phyloP scores from a whole-genome alignment of 2,113 vertebrate genomes.

The Cryptotis parvus region DNA sequence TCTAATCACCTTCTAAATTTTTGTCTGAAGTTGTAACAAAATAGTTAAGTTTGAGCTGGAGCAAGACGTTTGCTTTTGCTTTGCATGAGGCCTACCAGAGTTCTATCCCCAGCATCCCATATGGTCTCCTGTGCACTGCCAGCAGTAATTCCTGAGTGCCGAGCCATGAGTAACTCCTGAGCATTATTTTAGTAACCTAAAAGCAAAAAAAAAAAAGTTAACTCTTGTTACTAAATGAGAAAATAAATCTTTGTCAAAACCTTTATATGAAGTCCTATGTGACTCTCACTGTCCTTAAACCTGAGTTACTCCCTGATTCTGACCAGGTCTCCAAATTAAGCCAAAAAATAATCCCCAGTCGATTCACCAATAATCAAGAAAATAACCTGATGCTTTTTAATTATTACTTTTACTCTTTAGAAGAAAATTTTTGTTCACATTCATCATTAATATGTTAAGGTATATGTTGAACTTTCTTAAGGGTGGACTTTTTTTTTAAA shows the following conservation, averaged over 20 bases:
- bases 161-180: too few species aligned
- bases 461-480: slow-evolving; percentile 60
- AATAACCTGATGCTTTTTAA: neutral
- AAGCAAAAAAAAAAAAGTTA: slow-evolving; percentile 40
- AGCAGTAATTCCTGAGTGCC: too few species aligned
- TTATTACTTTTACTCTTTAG: slow-evolving; percentile 9
- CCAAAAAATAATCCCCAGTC: neutral
- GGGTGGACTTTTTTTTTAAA: slow-evolving; percentile 49
- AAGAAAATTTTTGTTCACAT: slow-evolving; percentile 37
- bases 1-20: neutral
- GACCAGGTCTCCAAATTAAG: neutral
- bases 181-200: too few species aligned
- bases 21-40: neutral
- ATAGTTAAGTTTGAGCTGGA: too few species aligned
- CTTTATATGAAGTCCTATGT: neutral
- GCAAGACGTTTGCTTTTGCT: too few species aligned
- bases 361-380: slow-evolving; percentile 19
- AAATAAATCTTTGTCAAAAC: neutral
- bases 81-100: too few species aligned
- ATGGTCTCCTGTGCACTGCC: too few species aligned
- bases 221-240: neutral
- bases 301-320: neutral
- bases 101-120: too few species aligned
- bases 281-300: neutral
- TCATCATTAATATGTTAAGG: slow-evolving; percentile 49